Evolutionary conservation across 2,797 vertebrate genomes (phyloP).

Genomic region (Spea hammondii): DNA sequence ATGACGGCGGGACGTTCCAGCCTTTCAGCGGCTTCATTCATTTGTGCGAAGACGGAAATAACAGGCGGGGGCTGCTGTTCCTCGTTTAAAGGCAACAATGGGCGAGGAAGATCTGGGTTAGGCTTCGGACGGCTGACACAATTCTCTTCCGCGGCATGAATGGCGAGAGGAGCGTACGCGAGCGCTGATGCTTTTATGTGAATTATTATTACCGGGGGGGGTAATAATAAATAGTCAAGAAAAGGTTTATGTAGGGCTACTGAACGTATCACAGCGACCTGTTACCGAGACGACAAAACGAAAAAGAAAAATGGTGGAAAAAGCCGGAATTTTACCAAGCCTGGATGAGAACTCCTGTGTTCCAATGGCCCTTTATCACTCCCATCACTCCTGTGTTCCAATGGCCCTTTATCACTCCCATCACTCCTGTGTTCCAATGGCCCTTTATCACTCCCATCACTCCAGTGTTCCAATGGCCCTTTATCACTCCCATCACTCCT

Average conservation of each 20-base stretch:
- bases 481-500: too few relatives aligned
- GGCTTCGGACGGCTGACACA: slow-evolving; percentile 4
- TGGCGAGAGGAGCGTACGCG: background rate
- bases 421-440: too few relatives aligned
- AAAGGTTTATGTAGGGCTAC: background rate
- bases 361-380: too few relatives aligned
- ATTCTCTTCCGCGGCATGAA: background rate
- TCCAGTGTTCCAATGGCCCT: too few relatives aligned
- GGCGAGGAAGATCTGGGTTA: slow-evolving; percentile 12
- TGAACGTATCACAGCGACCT: background rate
- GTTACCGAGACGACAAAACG: background rate
- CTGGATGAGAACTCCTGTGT: too few relatives aligned
- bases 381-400: too few relatives aligned
- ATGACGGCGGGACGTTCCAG: slow-evolving; percentile 8
- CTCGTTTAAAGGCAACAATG: background rate
- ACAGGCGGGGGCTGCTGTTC: background rate
- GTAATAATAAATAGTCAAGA: background rate
- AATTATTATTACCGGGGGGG: background rate
- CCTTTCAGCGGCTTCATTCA: slow-evolving; percentile 4
- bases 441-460: too few relatives aligned
- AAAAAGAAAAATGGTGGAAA: background rate
- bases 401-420: too few relatives aligned
- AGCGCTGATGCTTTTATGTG: background rate
- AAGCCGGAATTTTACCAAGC: too few relatives aligned
- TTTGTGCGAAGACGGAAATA: background rate